These are phyloP conservation scores for Pongo abelii DNA, from an alignment of 2,113 vertebrate species.

Conservation along the genomic window DNA sequence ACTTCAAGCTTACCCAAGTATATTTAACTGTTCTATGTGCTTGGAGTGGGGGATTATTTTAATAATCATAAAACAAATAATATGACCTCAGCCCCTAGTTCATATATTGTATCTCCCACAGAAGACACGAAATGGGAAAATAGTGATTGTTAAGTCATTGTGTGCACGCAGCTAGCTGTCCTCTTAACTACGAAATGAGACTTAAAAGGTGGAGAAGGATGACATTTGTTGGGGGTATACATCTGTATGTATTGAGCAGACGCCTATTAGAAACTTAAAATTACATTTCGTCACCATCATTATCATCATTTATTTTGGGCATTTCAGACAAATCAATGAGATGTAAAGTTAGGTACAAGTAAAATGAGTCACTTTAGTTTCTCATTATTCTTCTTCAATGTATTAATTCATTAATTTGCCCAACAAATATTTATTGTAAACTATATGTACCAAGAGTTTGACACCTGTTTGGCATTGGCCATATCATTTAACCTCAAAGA, in stretches of 20 bases:
- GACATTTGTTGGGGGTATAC: background rate
- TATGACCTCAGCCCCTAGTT: conserved; percentile 29
- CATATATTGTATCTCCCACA: background rate
- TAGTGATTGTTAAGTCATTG: background rate
- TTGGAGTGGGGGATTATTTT: background rate
- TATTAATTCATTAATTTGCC: background rate
- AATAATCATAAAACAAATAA: conserved; percentile 43
- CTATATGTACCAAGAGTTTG: background rate
- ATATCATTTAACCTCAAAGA: background rate
- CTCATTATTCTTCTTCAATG: background rate
- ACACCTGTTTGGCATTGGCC: background rate
- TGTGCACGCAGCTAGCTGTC: background rate
- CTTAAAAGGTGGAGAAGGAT: background rate
- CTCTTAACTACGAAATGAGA: background rate
- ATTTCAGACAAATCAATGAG: background rate
- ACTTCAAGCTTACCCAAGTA: background rate
- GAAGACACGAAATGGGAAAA: conserved; percentile 25
- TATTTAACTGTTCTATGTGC: background rate
- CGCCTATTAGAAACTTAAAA: background rate
- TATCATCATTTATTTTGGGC: background rate
- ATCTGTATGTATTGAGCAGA: background rate
- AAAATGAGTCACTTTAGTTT: background rate
- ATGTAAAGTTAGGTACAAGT: background rate
- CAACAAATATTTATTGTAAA: background rate
- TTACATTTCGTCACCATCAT: background rate